Conservation (phyloP, 2,113 vertebrate species). For the Carassius carassius region DNA sequence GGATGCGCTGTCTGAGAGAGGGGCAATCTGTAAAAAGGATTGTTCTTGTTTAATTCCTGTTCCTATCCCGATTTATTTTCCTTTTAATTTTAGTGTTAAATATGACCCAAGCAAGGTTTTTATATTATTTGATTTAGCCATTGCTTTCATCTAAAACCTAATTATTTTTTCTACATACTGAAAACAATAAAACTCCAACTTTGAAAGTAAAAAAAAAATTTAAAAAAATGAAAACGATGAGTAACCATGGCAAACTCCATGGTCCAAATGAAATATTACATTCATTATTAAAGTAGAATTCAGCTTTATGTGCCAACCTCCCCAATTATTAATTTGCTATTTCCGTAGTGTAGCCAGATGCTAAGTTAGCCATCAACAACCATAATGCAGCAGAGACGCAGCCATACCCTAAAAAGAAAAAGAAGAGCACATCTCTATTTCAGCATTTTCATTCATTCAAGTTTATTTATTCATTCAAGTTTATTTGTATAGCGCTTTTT, state of each 20-base stretch:
- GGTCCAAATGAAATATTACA: background rate
- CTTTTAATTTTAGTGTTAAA: background rate
- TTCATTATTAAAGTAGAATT: background rate
- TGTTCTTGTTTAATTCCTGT: no score
- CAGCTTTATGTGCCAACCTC: background rate
- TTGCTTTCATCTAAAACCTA: background rate
- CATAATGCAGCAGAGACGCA: background rate
- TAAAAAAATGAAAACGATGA: background rate
- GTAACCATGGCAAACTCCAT: background rate
- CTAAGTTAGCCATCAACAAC: conserved; percentile 3
- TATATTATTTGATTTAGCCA: background rate
- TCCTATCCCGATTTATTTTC: no score
- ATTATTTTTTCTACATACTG: background rate
- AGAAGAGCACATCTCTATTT: background rate
- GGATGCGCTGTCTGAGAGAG: no score
- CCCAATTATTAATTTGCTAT: background rate
- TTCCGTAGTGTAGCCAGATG: background rate
- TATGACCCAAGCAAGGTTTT: background rate
- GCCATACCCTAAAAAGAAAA: conserved; percentile 16
- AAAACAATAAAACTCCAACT: background rate
- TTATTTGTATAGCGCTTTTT: no score
- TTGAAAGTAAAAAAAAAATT: background rate
- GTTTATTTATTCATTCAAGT: no score
- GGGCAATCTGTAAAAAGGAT: no score
- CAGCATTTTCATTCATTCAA: no score